Base-by-base conservation (phyloP, 35 echinoderm and acorn worm species). In the Apostichopus californicus region DNA sequence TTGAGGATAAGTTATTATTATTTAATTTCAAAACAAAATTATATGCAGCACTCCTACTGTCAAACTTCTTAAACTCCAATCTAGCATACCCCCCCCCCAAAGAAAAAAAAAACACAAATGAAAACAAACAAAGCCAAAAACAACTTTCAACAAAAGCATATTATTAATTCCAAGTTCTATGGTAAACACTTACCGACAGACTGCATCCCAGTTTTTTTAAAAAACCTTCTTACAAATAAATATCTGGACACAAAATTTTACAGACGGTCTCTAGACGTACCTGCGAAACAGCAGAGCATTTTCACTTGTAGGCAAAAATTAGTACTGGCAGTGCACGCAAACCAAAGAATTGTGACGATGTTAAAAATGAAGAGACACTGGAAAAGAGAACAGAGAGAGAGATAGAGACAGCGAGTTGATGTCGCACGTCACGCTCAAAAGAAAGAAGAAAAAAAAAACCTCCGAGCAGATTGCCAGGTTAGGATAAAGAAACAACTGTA, bases 211-310 rank as follows among this genome's bases (percentile, higher is more conserved):
- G 6, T 3, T 18, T 83, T 14, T 14, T 14, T 68, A 17, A 68
- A 25, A 68, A 68, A 68, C 64, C 34, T 68, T 68, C 64, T 68
- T 0, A 68, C 64, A 68, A 68, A 11, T 68, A 68, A 68, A 18
- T 68, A 9, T 68, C 64, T 68, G 11, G 64, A 68, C 11, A 68
- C 18, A 68, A 68, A 4, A 18, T 68, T 68, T 25, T 46, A 46
- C 34, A 46, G 34, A 46, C 34, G 2, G 80, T 83, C 28, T 17
- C n/a, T 46, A 55, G 52, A 83, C 80, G 80, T 83, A 83, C 80
- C 80, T 83, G 80, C 10, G 55, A 83, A 83, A 83, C 80, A 83
- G 80, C 80, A 83, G 17, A 83, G 80, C 80, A 83, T 83, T 46
- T 46, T 46, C 80, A 46, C 55, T 55, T 3, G 18, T 14, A 68